Evolutionary conservation across 1,140 invertebrate genomes (phyloP), one percentile per base, ranked within the genome.

Genomic region (Pseudomyrmex sp.): DNA sequence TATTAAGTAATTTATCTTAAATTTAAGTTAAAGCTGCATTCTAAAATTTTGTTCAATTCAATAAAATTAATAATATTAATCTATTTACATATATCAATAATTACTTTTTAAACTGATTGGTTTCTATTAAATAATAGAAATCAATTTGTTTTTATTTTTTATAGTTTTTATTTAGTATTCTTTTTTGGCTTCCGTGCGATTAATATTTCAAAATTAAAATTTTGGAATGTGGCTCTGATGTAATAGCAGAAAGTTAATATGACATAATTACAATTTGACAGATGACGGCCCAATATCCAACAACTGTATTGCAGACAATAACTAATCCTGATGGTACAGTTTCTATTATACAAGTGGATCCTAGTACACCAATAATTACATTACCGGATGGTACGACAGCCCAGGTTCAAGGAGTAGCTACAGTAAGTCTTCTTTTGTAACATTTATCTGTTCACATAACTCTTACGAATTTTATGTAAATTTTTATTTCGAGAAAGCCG

Each of bases 241-340:
- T 76, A 66, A 83, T 82, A 35, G 35, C 5, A 35, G 35, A 3
- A 35, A 35, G 5, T 35, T 35, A 35, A 35, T 35, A 7, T 35
- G 35, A 35, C 5, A 35, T 35, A 5, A 35, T 68, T 61, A 61
- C 61, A 74, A 72, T 85, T 69, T 91, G 89, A 18, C 86, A 96
- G 95, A 95, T 96, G 94, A 95, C 96, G 87, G 95, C 96, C 12
- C 97, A 97, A 94, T 98, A 98, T 95, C 96, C 97, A 65, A 97
- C 98, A 66, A 97, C 98, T n/a, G 97, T 99, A 90, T 96, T 99
- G 44, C 98, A 99, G 92, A 98, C 98, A 2, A 99, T 99, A 92
- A 98, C 98, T 86, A 99, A 99, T 95, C 97, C 98, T 4, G 98
- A 99, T 95, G 98, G 98, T 83, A 98, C 98, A 4, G 98, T 99